Evolutionary conservation across 1,140 invertebrate genomes (phyloP), one percentile per base, ranked within the genome.

Genomic region (Octopus sinensis): DNA sequence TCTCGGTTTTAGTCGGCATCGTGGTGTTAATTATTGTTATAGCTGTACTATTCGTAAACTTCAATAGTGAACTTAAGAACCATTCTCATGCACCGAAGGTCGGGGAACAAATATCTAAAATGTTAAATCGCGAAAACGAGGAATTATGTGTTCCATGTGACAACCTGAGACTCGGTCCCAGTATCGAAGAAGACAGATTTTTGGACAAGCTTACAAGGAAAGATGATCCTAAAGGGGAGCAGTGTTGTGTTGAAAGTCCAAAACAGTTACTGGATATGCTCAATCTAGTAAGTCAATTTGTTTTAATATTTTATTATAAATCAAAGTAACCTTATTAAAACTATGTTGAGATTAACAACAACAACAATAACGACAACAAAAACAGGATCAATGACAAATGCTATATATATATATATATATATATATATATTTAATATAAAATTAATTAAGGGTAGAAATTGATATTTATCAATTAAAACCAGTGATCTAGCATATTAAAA

Each of bases 61-160:
- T 88, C 79, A 84, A 84, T 83, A 84, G 86, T 78, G 85, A 87
- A 77, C 73, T 88, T 13, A 80, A 76, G 9, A 80, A 86, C 79
- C 87, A 88, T 82, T 84, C 84, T 43, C 87, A 88, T 81, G 85
- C 85, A 73, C 87, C 87, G 2, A 88, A 88, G 80, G 85, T 88
- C 12, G 86, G 87, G 71, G 87, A 86, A 83, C 84, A 86, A 81
- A 84, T 87, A 56, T 78, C 85, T 43, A 84, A 83, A 62, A 85
- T 88, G 79, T 79, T 87, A 75, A 84, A 88, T 56, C 56, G 82
- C 6, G 68, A 73, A 73, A 73, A 73, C 5, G 84, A 87, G 68
- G 85, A 86, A 77, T 78, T 88, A 56, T 88, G 87, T 82, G 82
- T 88, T 77, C 82, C 84, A 4, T 88, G 87, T 83, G 80, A 82